Conservation (phyloP, 2,797 vertebrate species). For the Centroberyx gerrardi region DNA sequence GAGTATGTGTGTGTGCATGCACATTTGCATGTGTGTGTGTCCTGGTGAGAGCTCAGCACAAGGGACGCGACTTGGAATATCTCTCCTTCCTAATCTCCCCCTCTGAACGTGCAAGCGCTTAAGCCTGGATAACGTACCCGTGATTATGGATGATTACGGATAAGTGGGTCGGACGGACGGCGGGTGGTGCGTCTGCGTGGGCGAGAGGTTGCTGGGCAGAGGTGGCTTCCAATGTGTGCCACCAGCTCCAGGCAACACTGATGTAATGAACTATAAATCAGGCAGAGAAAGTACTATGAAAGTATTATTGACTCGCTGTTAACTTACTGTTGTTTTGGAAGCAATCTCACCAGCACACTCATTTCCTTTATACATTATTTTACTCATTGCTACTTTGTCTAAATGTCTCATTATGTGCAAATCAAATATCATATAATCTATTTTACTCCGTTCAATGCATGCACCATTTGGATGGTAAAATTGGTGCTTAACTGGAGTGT, state of each 20-base stretch:
- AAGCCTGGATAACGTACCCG: constrained; percentile 83
- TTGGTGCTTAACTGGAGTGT: no score
- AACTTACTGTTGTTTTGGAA: neutral
- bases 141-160: constrained; percentile 85
- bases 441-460: neutral
- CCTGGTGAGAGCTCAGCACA: constrained; percentile 47
- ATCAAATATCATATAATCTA: neutral
- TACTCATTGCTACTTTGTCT: neutral
- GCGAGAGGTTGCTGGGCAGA: constrained; percentile 69
- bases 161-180: constrained; percentile 83
- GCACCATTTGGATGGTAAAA: neutral
- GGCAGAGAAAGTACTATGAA: constrained; percentile 5
- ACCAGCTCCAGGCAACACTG: constrained; percentile 5
- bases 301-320: neutral
- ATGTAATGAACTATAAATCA: constrained; percentile 24
- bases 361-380: neutral
- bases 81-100: constrained; percentile 80
- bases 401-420: no score
- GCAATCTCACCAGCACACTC: neutral
- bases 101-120: constrained; percentile 78
- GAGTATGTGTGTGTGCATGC: constrained; percentile 1
- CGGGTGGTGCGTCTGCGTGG: constrained; percentile 48
- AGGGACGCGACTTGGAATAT: constrained; percentile 78
- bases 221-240: constrained; percentile 44
- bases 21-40: constrained; percentile 31